Base-by-base conservation (phyloP, 2,888 invertebrate genomes). In the Pristionchus mayeri region DNA sequence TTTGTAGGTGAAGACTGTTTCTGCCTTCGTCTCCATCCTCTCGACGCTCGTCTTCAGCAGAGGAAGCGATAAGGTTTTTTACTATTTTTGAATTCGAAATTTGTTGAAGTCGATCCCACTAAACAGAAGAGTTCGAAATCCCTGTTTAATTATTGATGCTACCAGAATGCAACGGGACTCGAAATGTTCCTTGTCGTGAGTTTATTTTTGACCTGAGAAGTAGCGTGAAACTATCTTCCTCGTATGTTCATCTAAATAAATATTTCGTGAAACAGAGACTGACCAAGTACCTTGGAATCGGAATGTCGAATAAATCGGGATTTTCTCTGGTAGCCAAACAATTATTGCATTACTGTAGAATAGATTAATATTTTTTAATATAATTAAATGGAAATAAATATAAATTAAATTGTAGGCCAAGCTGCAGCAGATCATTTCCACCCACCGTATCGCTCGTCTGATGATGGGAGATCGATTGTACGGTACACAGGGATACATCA, bases 21-120 rank as follows among this genome's bases (percentile, higher is more conserved):
- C 86, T 50, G 88, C 87, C 60, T 85, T 87, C 3, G 84, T 89
- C 37, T 84, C 85, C 7, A 84, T 87, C 78, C 87, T 89, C n/a
- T 71, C 86, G 24, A 85, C 85, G 16, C 85, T 89, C 24, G 88
- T 88, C 21, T 85, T 86, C 48, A 86, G 85, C 71, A 86, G 88
- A 13, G 89, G 89, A n/a, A 85, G 86, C 57, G 86, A 87, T 30
- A 87, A 80, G 81, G 86, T 83, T 21, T n/a, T 21, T 30, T 30
- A 27, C 13, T 34, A 11, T 27, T 27, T 27, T 27, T 63, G 11
- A 30, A 27, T 11, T 16, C 7, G n/a, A 24, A 7, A 57, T n/a
- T 18, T n/a, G 9, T 24, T n/a, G 6, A 57, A 16, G n/a, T n/a
- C n/a, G n/a, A n/a, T n/a, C n/a, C n/a, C n/a, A n/a, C n/a, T n/a